Percentiles rank a stretch among this genome's conserved stretches.
Evolutionary conservation across 2,113 vertebrate genomes (phyloP).

Genomic region (Junco hyemalis): DNA sequence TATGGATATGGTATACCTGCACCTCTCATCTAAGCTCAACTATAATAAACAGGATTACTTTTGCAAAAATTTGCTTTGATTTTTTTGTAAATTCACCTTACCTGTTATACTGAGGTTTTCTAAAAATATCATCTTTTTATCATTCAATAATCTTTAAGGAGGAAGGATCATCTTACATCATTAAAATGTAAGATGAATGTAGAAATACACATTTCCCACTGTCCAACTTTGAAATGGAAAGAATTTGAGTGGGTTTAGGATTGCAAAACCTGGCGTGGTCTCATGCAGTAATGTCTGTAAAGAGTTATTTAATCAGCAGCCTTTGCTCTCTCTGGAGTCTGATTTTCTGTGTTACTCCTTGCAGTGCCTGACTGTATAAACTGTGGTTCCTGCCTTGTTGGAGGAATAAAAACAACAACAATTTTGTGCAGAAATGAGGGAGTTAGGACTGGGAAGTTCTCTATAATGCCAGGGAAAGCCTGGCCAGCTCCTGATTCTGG

Average conservation of each 20-base stretch:
- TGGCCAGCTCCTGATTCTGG: constrained; percentile 80
- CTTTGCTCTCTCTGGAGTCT: not conserved
- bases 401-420: constrained; percentile 78
- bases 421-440: constrained; percentile 86
- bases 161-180: not conserved
- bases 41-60: not conserved
- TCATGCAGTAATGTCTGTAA: not conserved
- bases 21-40: not conserved
- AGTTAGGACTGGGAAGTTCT: constrained; percentile 82
- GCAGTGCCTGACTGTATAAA: constrained; percentile 84
- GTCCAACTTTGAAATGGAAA: not conserved
- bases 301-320: not conserved
- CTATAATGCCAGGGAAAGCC: constrained; percentile 79
- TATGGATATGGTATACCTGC: not conserved
- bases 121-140: not conserved
- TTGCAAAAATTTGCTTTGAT: not conserved
- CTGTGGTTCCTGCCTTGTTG: constrained; percentile 88
- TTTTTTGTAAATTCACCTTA: not conserved
- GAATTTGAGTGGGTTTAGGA: not conserved
- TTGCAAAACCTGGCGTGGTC: not conserved
- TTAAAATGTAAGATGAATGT: not conserved
- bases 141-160: not conserved
- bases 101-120: not conserved
- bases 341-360: not conserved
- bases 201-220: not conserved